A percentile compares a stretch with the other conserved stretches of the same genome.
phyloP scores from a whole-genome alignment of 2,888 invertebrate genomes.

The Therioaphis trifolii region DNA sequence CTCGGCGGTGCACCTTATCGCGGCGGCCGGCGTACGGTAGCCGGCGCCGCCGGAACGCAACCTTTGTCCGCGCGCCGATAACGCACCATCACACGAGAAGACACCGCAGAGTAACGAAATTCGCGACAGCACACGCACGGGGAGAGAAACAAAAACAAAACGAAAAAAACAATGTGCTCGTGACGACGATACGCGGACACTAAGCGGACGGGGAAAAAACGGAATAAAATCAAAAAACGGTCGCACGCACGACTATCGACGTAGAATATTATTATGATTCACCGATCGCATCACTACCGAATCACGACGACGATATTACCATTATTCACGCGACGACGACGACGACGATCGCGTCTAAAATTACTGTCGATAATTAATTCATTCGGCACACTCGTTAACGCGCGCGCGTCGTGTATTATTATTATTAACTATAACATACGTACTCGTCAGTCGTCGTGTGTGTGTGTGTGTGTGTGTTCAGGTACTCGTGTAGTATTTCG shows the following conservation, averaged over 20 bases:
- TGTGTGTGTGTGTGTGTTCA: not conserved
- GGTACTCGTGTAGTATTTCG: not conserved
- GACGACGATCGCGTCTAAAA: no score
- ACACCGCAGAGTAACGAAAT: not conserved
- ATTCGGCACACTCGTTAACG: no score
- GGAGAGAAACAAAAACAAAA: not conserved
- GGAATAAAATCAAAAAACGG: not conserved
- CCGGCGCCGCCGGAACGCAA: slow-evolving; percentile 65
- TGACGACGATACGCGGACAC: no score
- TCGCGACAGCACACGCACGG: not conserved
- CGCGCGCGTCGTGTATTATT: no score
- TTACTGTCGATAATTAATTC: no score
- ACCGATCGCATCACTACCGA: no score
- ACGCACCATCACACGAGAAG: slow-evolving; percentile 50
- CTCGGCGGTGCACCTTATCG: slow-evolving; percentile 65
- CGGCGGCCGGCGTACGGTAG: slow-evolving; percentile 66
- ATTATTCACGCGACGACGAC: no score
- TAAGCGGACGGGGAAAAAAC: not conserved
- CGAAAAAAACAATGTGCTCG: not conserved
- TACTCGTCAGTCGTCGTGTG: not conserved
- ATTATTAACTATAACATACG: no score
- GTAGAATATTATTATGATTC: no score
- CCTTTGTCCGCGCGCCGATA: slow-evolving; percentile 60
- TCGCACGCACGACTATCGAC: not conserved
- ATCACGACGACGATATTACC: no score